phyloP scores from a whole-genome alignment of 2,113 vertebrate genomes.

The Larimichthys crocea region DNA sequence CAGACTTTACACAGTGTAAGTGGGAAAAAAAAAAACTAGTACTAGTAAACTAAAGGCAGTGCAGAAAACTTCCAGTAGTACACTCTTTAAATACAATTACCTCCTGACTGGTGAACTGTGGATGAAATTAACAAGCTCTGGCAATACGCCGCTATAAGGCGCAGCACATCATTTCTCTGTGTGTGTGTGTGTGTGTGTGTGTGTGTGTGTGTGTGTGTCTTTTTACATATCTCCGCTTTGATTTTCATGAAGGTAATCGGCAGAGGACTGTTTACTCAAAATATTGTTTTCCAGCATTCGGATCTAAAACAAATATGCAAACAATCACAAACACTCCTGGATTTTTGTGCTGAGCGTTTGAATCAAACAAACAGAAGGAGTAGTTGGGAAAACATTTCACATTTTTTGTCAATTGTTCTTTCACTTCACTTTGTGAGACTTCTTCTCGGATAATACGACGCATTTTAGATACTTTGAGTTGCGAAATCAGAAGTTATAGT shows the following conservation, averaged over 20 bases:
- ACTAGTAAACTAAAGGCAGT: neutral
- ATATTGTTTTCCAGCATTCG: constrained; percentile 33
- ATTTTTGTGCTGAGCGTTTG: constrained; percentile 21
- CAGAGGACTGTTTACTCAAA: constrained; percentile 30
- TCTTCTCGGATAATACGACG: neutral
- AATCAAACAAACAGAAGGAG: constrained; percentile 13
- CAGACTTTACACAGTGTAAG: too few species aligned
- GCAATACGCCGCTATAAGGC: constrained; percentile 24
- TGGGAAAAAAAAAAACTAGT: neutral
- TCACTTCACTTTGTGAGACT: neutral
- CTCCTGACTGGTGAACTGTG: constrained; percentile 55
- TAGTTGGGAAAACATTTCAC: neutral
- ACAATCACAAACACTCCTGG: constrained; percentile 18
- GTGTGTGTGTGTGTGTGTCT: too few species aligned
- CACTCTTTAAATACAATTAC: constrained; percentile 66
- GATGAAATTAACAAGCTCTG: constrained; percentile 72
- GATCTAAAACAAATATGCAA: constrained; percentile 7
- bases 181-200: neutral
- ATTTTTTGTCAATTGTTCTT: constrained; percentile 17
- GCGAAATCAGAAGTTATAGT: neutral
- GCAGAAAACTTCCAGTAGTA: neutral
- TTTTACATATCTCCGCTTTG: constrained; percentile 33
- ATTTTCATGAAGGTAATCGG: constrained; percentile 42
- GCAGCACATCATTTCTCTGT: neutral
- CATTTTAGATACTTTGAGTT: neutral